Base-by-base conservation (phyloP, 2,888 invertebrate genomes). In the Bibio marci region DNA sequence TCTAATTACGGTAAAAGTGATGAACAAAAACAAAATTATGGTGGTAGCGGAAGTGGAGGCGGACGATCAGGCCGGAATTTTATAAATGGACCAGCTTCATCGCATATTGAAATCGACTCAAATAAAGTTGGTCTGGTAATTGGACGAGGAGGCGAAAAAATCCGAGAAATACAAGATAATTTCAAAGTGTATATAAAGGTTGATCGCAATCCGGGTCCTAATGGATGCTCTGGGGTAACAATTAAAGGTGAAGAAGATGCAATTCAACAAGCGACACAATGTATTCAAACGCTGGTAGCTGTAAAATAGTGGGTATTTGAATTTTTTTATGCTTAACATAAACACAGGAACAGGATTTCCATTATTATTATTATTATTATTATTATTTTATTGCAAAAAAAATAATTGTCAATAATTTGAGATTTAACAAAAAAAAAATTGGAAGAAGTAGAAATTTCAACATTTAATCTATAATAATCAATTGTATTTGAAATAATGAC, bases 101-200 rank as follows among this genome's bases (percentile, higher is more conserved):
- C 40, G 11, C 43, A 40, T 3, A 50, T 62, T 4, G 53, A 54
- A 41, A 53, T 63, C 2, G 41, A 38, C 52, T 55, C 22, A 8
- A 35, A 47, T 43, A 52, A 53, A 46, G 66, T 73, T 8, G 73
- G 73, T 0, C 63, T 65, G 35, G 63, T 73, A 33, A 77, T 77
- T 44, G 91, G 92, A 4, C 76, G 73, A 52, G 81, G 79, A n/a
- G 92, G 94, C 2, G 68, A 71, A 1, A 87, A 83, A 62, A 90
- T 94, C 45, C 73, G 72, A 47, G 83, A 88, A 45, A 62, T 94
- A 1, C 70, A 85, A 56, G 70, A 65, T 43, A 71, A 76, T 51
- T 78, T 77, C 39, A 73, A 76, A 5, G 75, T 86, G 0, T 71
- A 70, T 51, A 75, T 92, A n/a, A 72, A 75, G 52, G 72, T 79